Evolutionary conservation across 1,140 invertebrate species (phyloP).

Genomic region (Temnothorax longispinosus): DNA sequence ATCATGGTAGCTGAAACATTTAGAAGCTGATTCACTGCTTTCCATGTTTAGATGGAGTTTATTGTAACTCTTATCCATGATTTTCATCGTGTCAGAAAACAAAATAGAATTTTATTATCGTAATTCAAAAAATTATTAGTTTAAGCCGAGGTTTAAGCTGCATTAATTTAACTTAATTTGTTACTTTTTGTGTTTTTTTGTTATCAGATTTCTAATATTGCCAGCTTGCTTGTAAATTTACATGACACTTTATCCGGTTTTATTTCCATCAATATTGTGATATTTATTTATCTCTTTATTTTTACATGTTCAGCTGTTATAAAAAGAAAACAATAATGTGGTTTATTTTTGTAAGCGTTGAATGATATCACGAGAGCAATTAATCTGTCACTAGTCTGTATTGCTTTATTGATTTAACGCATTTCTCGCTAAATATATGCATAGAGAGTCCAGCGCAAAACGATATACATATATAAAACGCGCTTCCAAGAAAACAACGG

Average conservation of each 20-base stretch:
- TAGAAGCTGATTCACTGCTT: conserved; percentile 42
- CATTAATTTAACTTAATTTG: background rate
- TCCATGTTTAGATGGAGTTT: conserved; percentile 11
- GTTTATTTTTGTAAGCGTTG: background rate
- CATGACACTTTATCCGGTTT: background rate
- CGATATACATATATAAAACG: background rate
- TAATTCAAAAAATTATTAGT: conserved; percentile 5
- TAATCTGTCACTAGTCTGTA: background rate
- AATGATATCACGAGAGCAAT: background rate
- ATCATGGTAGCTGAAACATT: conserved; percentile 43
- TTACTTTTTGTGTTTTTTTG: background rate
- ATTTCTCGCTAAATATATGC: background rate
- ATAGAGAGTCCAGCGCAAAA: background rate
- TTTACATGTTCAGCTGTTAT: background rate
- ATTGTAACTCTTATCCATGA: conserved; percentile 8
- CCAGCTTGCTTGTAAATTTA: background rate
- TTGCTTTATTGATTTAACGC: background rate
- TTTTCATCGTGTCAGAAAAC: background rate
- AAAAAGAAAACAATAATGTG: background rate
- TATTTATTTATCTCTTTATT: background rate
- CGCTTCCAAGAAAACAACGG: background rate
- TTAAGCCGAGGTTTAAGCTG: too few species aligned
- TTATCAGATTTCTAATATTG: background rate
- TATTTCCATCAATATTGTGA: background rate
- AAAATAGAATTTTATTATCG: background rate